Evolutionary conservation across 2,113 vertebrate species (phyloP).

Genomic region (Petroica traversi): DNA sequence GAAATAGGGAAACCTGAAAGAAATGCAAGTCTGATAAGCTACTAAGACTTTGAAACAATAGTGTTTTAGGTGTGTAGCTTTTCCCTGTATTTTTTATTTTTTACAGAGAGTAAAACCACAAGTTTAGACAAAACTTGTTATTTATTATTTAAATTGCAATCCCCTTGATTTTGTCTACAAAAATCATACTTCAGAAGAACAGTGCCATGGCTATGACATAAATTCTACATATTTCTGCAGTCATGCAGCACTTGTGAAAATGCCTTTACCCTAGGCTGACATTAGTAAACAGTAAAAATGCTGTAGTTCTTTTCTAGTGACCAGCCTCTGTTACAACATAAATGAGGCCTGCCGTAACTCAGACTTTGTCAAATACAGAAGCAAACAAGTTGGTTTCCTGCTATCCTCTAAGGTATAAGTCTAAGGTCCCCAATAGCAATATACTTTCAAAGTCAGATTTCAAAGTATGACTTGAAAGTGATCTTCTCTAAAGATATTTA

Average conservation of each 20-base stretch:
- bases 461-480: background rate
- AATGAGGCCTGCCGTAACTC: background rate
- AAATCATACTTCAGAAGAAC: background rate
- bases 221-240: background rate
- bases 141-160: background rate
- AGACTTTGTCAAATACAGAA: background rate
- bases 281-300: background rate
- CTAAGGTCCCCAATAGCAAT: background rate
- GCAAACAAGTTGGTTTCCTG: background rate
- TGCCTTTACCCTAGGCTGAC: background rate
- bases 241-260: background rate
- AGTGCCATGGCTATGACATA: background rate
- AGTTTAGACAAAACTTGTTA: background rate
- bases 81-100: background rate
- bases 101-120: background rate
- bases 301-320: background rate
- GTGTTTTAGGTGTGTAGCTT: background rate
- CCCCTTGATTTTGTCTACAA: background rate
- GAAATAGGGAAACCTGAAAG: background rate
- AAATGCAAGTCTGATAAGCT: background rate
- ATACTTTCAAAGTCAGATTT: background rate
- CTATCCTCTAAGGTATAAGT: background rate
- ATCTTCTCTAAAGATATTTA: background rate
- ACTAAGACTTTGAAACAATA: background rate
- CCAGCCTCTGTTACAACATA: background rate